phyloP scores from a whole-genome alignment of 2,888 invertebrate species.

The Athalia circularis region DNA sequence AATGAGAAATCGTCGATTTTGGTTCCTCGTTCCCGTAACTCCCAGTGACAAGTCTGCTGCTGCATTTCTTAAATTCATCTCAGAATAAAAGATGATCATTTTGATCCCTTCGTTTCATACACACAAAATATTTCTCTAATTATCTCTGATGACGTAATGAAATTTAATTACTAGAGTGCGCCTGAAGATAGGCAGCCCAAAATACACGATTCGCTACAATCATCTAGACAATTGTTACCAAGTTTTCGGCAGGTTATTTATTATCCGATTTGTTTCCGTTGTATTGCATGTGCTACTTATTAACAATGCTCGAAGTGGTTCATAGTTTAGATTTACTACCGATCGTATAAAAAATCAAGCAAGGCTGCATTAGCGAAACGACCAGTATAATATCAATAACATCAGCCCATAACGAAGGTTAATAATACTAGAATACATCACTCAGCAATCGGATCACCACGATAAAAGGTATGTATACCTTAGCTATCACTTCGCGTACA shows the following conservation, averaged over 20 bases:
- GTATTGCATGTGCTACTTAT: not conserved
- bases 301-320: not conserved
- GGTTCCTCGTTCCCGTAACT: no score
- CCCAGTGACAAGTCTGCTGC: no score
- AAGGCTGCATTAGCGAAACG: not conserved
- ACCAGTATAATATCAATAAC: not conserved
- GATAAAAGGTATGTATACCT: not conserved
- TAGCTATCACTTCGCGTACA: not conserved
- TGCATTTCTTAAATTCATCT: no score
- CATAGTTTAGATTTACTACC: no score
- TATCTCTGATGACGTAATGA: not conserved
- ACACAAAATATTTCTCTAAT: not conserved
- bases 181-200: not conserved
- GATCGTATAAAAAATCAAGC: not conserved
- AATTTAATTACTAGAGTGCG: not conserved
- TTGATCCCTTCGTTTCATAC: not conserved
- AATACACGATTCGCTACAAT: not conserved
- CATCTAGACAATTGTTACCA: not conserved
- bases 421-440: conserved; percentile 31
- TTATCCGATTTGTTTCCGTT: not conserved
- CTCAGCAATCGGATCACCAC: conserved; percentile 10
- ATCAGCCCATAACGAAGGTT: not conserved
- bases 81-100: no score
- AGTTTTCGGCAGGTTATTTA: not conserved
- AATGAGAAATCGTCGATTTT: no score